Conservation (phyloP, 2,888 invertebrate genomes). For the Drepanosiphum platanoidis region DNA sequence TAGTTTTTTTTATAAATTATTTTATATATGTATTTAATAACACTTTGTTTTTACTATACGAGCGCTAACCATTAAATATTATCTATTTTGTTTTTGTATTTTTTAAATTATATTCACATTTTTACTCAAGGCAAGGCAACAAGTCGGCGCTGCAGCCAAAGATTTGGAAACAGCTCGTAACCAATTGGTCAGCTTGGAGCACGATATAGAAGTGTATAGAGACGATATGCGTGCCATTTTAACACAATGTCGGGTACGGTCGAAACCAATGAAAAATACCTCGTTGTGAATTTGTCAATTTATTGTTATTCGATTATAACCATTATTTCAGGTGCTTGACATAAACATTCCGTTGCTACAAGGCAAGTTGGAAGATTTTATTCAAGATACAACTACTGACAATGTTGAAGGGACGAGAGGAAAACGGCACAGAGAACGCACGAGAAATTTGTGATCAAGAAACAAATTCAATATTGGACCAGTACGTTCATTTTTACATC, state of each 20-base stretch:
- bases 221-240: conserved; percentile 92
- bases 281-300: conserved; percentile 7
- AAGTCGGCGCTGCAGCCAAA: conserved; percentile 85
- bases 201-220: conserved; percentile 88
- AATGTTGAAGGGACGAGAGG: conserved; percentile 62
- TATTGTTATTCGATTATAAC: conserved; percentile 45
- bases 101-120: too few relatives aligned
- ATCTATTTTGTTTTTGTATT: too few relatives aligned
- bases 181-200: conserved; percentile 81
- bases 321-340: conserved; percentile 88
- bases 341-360: conserved; percentile 88
- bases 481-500: not conserved
- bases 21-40: too few relatives aligned
- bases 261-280: not conserved
- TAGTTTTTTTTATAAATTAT: too few relatives aligned
- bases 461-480: conserved; percentile 70
- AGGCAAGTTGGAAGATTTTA: conserved; percentile 93
- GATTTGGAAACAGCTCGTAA: conserved; percentile 89
- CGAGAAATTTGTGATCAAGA: conserved; percentile 76
- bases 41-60: too few relatives aligned
- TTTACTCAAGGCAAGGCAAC: conserved; percentile 76
- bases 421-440: conserved; percentile 67
- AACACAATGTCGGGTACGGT: conserved; percentile 92
- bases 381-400: conserved; percentile 70
- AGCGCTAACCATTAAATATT: too few relatives aligned